A percentile compares a stretch with the other conserved stretches of the same genome.
Conservation (phyloP, 2,113 vertebrate genomes). For the Naja naja region DNA sequence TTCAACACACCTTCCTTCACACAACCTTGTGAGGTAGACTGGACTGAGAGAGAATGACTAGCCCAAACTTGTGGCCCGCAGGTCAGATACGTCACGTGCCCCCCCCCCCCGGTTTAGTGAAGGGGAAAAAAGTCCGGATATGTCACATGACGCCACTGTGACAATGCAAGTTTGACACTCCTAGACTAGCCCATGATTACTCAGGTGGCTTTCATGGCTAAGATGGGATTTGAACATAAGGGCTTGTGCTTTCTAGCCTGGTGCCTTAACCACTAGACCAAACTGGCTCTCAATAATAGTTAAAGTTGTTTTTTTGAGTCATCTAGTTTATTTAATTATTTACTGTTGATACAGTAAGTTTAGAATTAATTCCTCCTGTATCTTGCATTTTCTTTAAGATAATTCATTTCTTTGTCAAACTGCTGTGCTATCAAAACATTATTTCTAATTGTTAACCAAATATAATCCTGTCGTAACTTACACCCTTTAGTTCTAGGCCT, state of each 20-base stretch:
- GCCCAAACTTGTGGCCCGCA: too few relatives aligned
- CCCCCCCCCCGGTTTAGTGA: too few relatives aligned
- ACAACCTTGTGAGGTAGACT: not conserved
- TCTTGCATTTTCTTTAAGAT: not conserved
- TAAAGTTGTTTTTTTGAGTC: not conserved
- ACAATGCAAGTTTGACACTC: too few relatives aligned
- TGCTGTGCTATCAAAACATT: not conserved
- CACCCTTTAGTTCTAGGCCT: not conserved
- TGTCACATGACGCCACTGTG: too few relatives aligned
- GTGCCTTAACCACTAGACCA: not conserved
- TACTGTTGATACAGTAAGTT: not conserved
- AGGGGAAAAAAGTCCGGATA: too few relatives aligned
- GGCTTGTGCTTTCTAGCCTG: not conserved
- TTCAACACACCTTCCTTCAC: not conserved
- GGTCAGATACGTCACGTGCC: too few relatives aligned
- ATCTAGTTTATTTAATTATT: not conserved
- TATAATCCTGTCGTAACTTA: not conserved
- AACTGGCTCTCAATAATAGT: not conserved
- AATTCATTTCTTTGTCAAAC: not conserved
- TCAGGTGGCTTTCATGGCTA: not conserved
- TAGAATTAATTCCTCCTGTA: not conserved
- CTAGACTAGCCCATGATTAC: not conserved
- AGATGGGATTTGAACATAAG: not conserved
- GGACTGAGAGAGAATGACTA: not conserved
- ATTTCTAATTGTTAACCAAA: not conserved